Percentiles rank a stretch among this genome's conserved stretches.
These are phyloP conservation scores for Trichonephila clavata DNA, from an alignment of 1,140 invertebrate genomes.

Conservation along the genomic window DNA sequence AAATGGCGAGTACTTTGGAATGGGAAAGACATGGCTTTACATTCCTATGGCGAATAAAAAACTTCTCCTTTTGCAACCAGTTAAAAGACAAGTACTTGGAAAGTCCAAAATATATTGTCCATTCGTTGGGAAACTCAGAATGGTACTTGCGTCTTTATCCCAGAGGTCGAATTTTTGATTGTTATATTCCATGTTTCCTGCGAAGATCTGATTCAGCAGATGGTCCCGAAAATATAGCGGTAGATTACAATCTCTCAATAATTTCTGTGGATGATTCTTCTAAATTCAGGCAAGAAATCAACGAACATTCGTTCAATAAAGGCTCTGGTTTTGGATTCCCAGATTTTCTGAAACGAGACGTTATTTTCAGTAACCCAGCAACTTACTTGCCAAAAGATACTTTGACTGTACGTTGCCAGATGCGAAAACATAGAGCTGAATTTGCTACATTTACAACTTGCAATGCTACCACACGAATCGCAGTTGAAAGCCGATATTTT, in stretches of 20 bases:
- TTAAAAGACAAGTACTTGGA: not conserved
- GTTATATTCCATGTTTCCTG: constrained; percentile 33
- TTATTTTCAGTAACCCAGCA: not conserved
- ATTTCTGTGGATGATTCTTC: not conserved
- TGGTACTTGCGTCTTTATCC: constrained; percentile 44
- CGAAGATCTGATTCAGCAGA: not conserved
- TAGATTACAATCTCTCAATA: constrained; percentile 15
- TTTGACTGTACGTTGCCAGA: constrained; percentile 10
- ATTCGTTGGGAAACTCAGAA: constrained; percentile 23
- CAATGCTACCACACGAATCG: not conserved
- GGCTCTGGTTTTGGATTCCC: constrained; percentile 32
- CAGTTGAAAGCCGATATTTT: not conserved
- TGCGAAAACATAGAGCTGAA: not conserved
- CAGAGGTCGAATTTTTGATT: not conserved
- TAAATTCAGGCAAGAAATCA: not conserved
- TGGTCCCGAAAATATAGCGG: not conserved
- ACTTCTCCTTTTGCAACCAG: constrained; percentile 11
- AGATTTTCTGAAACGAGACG: constrained; percentile 23
- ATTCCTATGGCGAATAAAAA: constrained; percentile 45
- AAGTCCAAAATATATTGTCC: not conserved
- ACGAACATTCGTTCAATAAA: not conserved
- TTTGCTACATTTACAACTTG: not conserved
- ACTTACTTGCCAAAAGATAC: not conserved
- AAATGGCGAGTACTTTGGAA: not conserved
- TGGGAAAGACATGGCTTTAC: not conserved